Evolutionary conservation across 2,888 invertebrate species (phyloP).

Genomic region (Cecidostiba fungosa): DNA sequence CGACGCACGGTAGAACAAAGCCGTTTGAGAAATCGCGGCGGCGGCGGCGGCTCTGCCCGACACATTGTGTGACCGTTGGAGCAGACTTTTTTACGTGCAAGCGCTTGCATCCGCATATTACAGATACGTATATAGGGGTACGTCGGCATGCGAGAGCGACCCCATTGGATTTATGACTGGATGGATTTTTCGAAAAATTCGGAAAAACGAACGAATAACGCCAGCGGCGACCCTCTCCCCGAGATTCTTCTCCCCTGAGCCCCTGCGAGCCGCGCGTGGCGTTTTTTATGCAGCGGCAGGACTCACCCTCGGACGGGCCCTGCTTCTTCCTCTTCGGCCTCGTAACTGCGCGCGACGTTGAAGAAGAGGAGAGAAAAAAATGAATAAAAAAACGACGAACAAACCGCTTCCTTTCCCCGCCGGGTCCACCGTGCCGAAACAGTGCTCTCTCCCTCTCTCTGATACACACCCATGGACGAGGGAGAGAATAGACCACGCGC

Average conservation of each 20-base stretch:
- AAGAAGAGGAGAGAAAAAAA: conserved; percentile 58
- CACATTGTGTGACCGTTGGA: conserved; percentile 60
- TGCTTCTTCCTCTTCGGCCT: conserved; percentile 58
- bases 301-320: conserved; percentile 39
- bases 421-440: conserved; percentile 48
- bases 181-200: conserved; percentile 67
- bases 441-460: not conserved
- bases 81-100: conserved; percentile 54
- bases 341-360: conserved; percentile 64
- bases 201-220: conserved; percentile 65
- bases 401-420: conserved; percentile 70
- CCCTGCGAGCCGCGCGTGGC: conserved; percentile 45
- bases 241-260: conserved; percentile 45
- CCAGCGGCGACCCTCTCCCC: conserved; percentile 52
- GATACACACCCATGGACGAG: not conserved
- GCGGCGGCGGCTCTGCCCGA: no score
- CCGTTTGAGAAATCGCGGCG: no score
- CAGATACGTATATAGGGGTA: not conserved
- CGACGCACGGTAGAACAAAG: no score
- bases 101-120: not conserved
- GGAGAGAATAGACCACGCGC: conserved; percentile 69
- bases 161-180: conserved; percentile 67
- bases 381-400: conserved; percentile 60
- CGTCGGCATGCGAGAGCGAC: conserved; percentile 54
- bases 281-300: conserved; percentile 59